Base-by-base conservation (phyloP, 1,140 invertebrate species). In the Halesus radiatus region DNA sequence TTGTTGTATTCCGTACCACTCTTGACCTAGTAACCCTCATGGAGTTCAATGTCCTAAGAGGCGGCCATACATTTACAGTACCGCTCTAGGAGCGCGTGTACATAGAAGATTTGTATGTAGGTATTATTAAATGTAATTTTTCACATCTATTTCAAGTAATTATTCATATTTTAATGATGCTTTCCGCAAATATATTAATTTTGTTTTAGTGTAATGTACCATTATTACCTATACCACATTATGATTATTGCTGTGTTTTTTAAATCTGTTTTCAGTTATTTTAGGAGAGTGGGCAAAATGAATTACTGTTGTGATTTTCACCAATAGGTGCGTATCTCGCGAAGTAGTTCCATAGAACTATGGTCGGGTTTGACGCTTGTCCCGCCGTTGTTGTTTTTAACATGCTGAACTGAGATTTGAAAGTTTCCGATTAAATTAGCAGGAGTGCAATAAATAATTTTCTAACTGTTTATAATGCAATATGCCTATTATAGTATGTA, bases 1-100 rank as follows among this genome's bases (percentile, higher is more conserved):
- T 32, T 66, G 26, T 26, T 16, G 18, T 29, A 50, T 45, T 20
- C 37, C 18, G 45, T 20, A 60, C 52, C 29, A 58, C 23, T 56
- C 23, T 18, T 75, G 72, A 75, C 72, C 53, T 54, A 75, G 72
- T 75, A 75, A 75, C 72, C 72, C 72, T 56, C 50, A 22, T 75
- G 1, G 32, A 75, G 72, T 75, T 75, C 72, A 75, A 56, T 58
- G 53, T 3, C 72, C 72, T 58, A 56, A 75, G 15, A 15, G 23
- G 68, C 29, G 62, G n/a, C 13, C 62, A 16, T 29, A 66, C 56
- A 23, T 22, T 60, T 20, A 60, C 23, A 45, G 37, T 45, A 45
- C 58, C 10, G 58, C n/a, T 8, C 1, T 18, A 56, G 7, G 62
- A 16, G 10, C 29, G 62, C 26, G 20, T 29, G 62, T 66, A 66